Percentiles rank a stretch among this genome's conserved stretches.
Evolutionary conservation across 2,113 vertebrate species (phyloP).

Genomic region (Charina bottae): DNA sequence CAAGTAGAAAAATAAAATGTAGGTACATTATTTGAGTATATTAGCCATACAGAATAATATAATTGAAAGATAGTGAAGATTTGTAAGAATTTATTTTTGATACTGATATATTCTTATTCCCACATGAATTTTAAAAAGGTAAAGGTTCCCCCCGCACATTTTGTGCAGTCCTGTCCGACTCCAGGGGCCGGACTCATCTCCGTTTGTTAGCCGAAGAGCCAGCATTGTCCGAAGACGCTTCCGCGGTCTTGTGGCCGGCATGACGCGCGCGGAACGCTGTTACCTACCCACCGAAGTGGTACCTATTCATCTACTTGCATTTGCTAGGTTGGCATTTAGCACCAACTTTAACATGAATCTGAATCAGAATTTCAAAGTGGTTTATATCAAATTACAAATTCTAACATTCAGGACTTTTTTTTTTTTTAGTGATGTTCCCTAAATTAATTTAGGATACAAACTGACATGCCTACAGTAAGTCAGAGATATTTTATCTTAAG

Average conservation of each 20-base stretch:
- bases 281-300: too few relatives aligned
- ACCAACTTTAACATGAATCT: not conserved
- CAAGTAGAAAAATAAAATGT: not conserved
- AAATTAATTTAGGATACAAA: not conserved
- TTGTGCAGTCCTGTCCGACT: too few relatives aligned
- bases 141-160: too few relatives aligned
- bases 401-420: not conserved
- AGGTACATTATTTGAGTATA: not conserved
- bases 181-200: too few relatives aligned
- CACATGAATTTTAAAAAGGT: too few relatives aligned
- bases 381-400: constrained; percentile 6
- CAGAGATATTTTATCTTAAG: not conserved
- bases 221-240: too few relatives aligned
- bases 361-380: constrained; percentile 1
- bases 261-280: too few relatives aligned
- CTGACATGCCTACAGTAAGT: not conserved
- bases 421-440: constrained; percentile 34
- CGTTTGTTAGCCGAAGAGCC: too few relatives aligned
- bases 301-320: too few relatives aligned
- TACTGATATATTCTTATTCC: constrained; percentile 4
- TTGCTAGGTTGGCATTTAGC: too few relatives aligned
- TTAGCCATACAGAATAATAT: not conserved
- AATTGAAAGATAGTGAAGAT: not conserved
- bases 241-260: too few relatives aligned
- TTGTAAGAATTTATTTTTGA: not conserved